Conservation (phyloP, 2,113 vertebrate species). For the Neodon shergylaensis region DNA sequence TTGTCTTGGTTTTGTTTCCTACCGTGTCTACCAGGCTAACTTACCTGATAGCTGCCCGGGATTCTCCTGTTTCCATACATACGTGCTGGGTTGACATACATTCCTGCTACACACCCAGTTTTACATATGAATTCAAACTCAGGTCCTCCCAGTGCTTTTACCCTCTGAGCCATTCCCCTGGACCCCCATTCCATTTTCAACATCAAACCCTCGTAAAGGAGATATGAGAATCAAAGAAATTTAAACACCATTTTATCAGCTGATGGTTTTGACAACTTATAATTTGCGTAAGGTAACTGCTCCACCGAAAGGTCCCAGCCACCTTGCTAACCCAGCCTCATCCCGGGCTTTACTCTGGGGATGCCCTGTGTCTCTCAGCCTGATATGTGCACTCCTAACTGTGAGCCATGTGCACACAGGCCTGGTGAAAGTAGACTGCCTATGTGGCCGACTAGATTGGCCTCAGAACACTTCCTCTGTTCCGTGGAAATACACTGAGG, state of each 20-base stretch:
- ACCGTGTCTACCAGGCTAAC: background rate
- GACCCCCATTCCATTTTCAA: background rate
- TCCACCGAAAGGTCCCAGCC: background rate
- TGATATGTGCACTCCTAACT: background rate
- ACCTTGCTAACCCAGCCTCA: background rate
- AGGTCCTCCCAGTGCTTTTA: background rate
- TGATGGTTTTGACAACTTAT: background rate
- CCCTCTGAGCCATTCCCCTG: background rate
- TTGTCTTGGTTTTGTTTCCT: background rate
- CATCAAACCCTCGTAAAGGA: background rate
- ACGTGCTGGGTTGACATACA: too few species aligned
- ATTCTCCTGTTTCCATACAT: background rate
- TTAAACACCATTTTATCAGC: background rate
- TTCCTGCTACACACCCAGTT: background rate
- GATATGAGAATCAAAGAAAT: background rate
- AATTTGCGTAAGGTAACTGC: background rate
- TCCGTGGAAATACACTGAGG: background rate
- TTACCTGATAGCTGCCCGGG: background rate
- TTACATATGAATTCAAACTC: background rate
- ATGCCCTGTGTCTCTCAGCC: background rate
- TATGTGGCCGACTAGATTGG: background rate
- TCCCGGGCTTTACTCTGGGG: background rate
- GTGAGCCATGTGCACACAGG: background rate
- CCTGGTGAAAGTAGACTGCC: background rate
- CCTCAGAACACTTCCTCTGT: background rate